Base-by-base conservation (phyloP, 35 echinoderm and acorn worm genomes). In the Diadema setosum region DNA sequence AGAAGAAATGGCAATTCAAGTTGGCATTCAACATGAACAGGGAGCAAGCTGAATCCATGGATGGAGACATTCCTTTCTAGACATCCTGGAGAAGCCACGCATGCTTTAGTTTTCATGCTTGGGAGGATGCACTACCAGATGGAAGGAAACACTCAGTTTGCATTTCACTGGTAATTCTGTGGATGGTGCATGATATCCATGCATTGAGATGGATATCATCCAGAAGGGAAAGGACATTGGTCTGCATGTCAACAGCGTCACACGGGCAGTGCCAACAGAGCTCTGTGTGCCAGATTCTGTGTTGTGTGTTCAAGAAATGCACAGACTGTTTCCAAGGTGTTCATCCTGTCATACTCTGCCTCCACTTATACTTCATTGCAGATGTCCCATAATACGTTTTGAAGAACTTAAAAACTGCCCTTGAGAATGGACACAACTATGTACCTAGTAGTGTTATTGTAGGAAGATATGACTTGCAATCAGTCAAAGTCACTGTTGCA, bases 111-210 rank as follows among this genome's bases (percentile, higher is more conserved):
- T 14, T 86, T 86, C 31, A 91, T 86, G 83, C 45, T n/a, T n/a
- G n/a, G n/a, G n/a, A n/a, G n/a, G n/a, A n/a, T n/a, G n/a, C 42
- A 87, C 84, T 3, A 76, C 89, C 5, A 25, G 89, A 41, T 85
- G 89, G 89, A 91, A 91, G 39, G 82, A 85, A 58, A 84, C 82
- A 5, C 82, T 91, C 3, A 67, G 57, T 6, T 91, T 84, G 37
- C 89, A 91, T 50, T 91, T 46, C 46, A 91, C 89, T 17, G 67
- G 83, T 15, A 35, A 63, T 35, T 92, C 81, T 8, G 75, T 65
- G 59, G 44, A 87, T 75, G 84, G 75, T 82, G 56, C 32, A 46
- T 25, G 33, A 5, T 37, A 87, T 17, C 46, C 45, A n/a, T 57
- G 36, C 2, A 87, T 87, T 12, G 23, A 86, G 37, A 5, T 63